A percentile compares a stretch with the other conserved stretches of the same genome.
phyloP scores from a whole-genome alignment of 2,797 vertebrate species.

The Phaenicophaeus curvirostris region DNA sequence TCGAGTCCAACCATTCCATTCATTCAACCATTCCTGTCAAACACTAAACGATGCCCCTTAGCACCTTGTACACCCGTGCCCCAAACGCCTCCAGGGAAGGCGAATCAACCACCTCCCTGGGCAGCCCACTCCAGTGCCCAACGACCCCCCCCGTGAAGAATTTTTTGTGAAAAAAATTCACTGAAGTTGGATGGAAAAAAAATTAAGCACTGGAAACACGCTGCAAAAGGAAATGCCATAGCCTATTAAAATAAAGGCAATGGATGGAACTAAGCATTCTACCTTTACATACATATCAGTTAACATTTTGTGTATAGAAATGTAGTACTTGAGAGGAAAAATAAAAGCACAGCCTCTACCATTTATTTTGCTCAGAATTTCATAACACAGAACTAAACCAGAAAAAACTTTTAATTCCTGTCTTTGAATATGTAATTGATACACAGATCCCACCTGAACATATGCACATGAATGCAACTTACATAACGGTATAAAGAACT shows the following conservation, averaged over 20 bases:
- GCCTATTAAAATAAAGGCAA: not conserved
- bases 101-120: too few species aligned
- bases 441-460: not conserved
- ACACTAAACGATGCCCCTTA: too few species aligned
- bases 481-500: not conserved
- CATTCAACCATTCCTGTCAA: too few species aligned
- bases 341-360: not conserved
- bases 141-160: too few species aligned
- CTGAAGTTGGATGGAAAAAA: not conserved
- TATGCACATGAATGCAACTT: rapidly evolving
- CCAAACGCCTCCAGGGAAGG: too few species aligned
- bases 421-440: not conserved
- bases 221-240: not conserved
- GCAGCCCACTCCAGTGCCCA: too few species aligned
- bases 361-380: not conserved
- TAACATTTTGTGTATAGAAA: too few species aligned
- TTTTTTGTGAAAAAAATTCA: too few species aligned
- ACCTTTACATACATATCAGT: rapidly evolving
- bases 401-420: not conserved
- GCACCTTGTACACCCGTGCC: too few species aligned
- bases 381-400: not conserved
- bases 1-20: too few species aligned
- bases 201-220: not conserved
- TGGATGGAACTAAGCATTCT: not conserved
- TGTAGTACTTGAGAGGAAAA: not conserved